Evolutionary conservation across 2,113 vertebrate genomes (phyloP), one percentile per base, ranked within the genome.

Genomic region (Synchiropus splendidus): DNA sequence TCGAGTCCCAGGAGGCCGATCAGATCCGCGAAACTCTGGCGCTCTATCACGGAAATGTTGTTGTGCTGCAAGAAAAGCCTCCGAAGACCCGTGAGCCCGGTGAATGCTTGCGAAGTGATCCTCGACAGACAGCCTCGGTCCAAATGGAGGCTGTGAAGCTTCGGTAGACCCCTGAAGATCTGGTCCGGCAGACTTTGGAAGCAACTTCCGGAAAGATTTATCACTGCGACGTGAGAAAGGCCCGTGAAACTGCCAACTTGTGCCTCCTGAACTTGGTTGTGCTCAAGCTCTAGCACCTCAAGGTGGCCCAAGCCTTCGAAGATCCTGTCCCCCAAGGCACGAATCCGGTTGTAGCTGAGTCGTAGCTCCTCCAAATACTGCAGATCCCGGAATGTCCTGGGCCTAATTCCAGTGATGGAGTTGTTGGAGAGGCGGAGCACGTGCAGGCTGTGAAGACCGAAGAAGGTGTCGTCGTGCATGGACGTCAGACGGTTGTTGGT

Each of bases 351-450:
- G 80, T 92, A 75, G 32, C 87, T 84, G 0, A 97, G 84, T 52
- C 83, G 87, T 44, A 98, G 83, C 61, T 98, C 95, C 58, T 97
- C 92, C 47, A 98, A 75, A 52, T 90, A 92, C 52, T 89, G 90
- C 10, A 97, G 76, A 45, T 98, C 95, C 36, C 88, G 87, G 70
- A 98, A 98, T 3, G 89, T 90, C 45, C 86, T 85, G 3, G 89
- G 86, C 46, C 84, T 77, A 15, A 98, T 78, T 51, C 71, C 42
- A 2, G 38, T 10, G 3, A 98, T 84, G 13, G 88, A 85, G 4
- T 98, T 98, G 82, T 91, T 90, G 6, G 92, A 87, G 6, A 97
- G 63, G 11, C 94, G 89, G 35, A 98, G 83, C 1, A 98, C 94
- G 0, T 91, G 91, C 41, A 98, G 85, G 61, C 80, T 91, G 18